These are phyloP conservation scores for Leptocoma aspasia DNA, from an alignment of 2,113 vertebrate species.

Conservation along the genomic window DNA sequence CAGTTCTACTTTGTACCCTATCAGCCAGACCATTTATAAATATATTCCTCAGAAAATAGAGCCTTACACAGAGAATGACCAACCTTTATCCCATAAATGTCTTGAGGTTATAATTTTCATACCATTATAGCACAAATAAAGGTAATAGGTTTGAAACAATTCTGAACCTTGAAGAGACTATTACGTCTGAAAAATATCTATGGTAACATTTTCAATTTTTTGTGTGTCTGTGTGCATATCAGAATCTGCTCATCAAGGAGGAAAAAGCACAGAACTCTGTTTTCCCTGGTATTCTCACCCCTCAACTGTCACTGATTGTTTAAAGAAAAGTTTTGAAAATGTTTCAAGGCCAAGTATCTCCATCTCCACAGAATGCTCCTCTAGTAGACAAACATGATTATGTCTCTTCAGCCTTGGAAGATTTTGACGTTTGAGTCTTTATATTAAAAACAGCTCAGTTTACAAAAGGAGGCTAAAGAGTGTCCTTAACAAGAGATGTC, in stretches of 20 bases:
- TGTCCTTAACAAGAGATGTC: not conserved
- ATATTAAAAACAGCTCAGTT: not conserved
- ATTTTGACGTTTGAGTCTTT: not conserved
- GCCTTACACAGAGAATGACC: not conserved
- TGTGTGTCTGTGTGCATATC: not conserved
- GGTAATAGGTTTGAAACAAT: not conserved
- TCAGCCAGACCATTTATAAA: not conserved
- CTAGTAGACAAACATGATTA: not conserved
- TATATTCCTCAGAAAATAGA: not conserved
- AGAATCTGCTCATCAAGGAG: not conserved
- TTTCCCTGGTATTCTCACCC: not conserved
- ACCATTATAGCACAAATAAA: not conserved
- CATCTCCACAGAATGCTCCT: not conserved
- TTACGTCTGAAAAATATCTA: not conserved
- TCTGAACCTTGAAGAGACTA: not conserved
- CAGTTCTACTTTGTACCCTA: not conserved
- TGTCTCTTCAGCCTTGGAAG: not conserved
- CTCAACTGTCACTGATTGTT: fast-evolving
- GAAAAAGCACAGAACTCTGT: not conserved
- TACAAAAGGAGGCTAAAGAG: not conserved
- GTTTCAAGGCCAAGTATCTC: not conserved
- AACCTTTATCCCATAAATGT: not conserved
- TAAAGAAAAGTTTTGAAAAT: not conserved
- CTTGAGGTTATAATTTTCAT: not conserved
- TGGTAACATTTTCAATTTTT: not conserved